Evolutionary conservation across 2,888 invertebrate species (phyloP).

Genomic region (Cerceris rybyensis): DNA sequence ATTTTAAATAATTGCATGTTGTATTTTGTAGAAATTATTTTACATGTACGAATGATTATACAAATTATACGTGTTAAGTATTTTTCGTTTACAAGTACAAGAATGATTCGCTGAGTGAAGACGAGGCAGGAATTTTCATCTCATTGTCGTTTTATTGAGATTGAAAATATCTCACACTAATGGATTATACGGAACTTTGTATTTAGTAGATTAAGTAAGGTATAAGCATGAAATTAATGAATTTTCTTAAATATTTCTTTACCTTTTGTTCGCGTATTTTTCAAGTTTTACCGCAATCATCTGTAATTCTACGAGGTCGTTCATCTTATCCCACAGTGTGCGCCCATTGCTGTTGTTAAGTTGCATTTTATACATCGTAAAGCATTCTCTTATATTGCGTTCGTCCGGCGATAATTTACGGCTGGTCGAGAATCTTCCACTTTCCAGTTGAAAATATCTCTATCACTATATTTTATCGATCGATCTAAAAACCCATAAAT

Average conservation of each 20-base stretch:
- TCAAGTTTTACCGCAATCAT: background rate
- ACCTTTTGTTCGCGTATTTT: background rate
- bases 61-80: no score
- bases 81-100: no score
- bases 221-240: no score
- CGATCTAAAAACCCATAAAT: conserved; percentile 21
- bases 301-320: conserved; percentile 8
- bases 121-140: no score
- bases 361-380: conserved; percentile 50
- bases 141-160: no score
- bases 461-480: conserved; percentile 50
- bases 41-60: no score
- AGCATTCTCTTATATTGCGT: conserved; percentile 28
- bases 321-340: conserved; percentile 32
- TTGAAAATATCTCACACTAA: no score
- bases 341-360: conserved; percentile 12
- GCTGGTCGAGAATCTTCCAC: conserved; percentile 22
- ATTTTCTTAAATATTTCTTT: background rate
- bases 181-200: no score
- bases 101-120: no score
- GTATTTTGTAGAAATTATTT: no score
- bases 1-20: no score
- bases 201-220: no score
- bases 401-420: conserved; percentile 54
- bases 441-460: conserved; percentile 30